Base-by-base conservation (phyloP, 2,797 vertebrate species). In the Podarcis siculus region DNA sequence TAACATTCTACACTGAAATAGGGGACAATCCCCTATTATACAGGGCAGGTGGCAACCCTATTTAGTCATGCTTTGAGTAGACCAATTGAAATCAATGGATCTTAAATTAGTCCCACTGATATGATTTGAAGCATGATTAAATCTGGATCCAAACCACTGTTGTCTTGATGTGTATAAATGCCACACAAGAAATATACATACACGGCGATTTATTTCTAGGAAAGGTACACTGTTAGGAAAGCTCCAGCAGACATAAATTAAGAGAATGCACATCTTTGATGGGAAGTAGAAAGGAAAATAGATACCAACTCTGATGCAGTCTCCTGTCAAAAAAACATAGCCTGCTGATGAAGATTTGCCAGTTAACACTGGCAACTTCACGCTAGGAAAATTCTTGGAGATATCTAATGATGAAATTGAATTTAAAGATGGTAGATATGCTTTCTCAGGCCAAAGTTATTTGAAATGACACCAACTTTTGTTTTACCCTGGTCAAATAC, bases 361-460 rank as follows among this genome's bases (percentile, higher is more conserved):
- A 55, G 23, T 88, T 92, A 90, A 86, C 45, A 79, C 93, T 91
- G 82, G 86, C 88, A 93, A 83, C 91, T 95, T 92, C 93, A 86
- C 89, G 93, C 82, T 79, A 92, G 93, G 89, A 95, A 87, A 93
- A 93, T 86, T 95, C 77, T 91, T 94, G 92, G 94, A 93, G 90
- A 91, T 87, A 49, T 94, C 87, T 95, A 92, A 90, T 92, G 93
- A 92, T 90, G 88, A 89, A 89, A 92, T 91, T 75, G 8, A 61
- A 93, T 89, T 79, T 86, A 92, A 94, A 89, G 77, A 86, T 91
- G 93, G 89, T 55, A 87, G 77, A 39, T 2, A 27, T 83, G 88
- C 92, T 93, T 23, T 91, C 85, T 89, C 93, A 83, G 25, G 76
- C 0, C 27, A 61, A 30, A 82, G 88, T 89, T 72, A 88, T 90